Conservation (phyloP, 2,888 invertebrate species). For the Ophion ventricosus region DNA sequence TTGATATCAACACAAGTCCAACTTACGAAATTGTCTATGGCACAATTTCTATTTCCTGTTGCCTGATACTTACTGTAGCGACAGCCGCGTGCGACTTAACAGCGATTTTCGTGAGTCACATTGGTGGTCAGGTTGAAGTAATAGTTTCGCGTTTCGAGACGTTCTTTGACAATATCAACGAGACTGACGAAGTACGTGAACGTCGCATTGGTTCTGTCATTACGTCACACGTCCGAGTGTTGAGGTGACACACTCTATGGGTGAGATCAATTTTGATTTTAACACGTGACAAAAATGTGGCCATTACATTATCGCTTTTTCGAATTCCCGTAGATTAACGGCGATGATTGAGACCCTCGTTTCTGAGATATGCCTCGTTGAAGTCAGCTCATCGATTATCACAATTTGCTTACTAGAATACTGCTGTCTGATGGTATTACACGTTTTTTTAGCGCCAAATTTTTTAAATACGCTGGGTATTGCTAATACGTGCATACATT, state of each 20-base stretch:
- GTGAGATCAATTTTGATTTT: not conserved
- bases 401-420: constrained; percentile 79
- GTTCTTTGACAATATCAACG: constrained; percentile 40
- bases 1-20: constrained; percentile 63
- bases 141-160: constrained; percentile 57
- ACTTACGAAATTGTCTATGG: constrained; percentile 69
- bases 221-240: constrained; percentile 65
- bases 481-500: not conserved
- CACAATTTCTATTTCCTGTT: constrained; percentile 57
- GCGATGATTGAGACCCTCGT: constrained; percentile 72
- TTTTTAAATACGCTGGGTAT: not conserved
- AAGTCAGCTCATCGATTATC: constrained; percentile 76
- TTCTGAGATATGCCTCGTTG: constrained; percentile 75
- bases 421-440: constrained; percentile 74
- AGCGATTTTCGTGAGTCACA: constrained; percentile 69
- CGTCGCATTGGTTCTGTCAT: constrained; percentile 66
- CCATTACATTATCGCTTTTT: not conserved
- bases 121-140: constrained; percentile 69
- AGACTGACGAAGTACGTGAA: constrained; percentile 13
- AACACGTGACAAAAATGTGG: not conserved
- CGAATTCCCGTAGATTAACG: constrained; percentile 72
- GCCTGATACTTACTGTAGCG: constrained; percentile 59
- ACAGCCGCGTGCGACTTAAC: constrained; percentile 66
- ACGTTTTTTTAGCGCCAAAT: not conserved
- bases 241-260: constrained; percentile 68